These are phyloP conservation scores for Microtus montanus DNA, from an alignment of 2,113 vertebrate genomes.

Conservation along the genomic window DNA sequence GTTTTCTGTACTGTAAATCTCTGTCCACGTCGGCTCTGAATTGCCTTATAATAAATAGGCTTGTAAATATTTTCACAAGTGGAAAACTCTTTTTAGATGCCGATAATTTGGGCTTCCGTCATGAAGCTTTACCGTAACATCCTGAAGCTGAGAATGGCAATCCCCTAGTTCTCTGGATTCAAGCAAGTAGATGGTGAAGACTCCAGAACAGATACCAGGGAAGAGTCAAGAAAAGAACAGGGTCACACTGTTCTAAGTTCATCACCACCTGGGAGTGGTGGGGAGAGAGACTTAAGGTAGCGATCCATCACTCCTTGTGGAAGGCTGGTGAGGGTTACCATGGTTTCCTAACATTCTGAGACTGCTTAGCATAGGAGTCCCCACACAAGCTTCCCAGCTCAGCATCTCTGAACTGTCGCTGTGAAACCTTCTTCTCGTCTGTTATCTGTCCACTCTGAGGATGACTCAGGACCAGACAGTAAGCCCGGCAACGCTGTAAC, in stretches of 20 bases:
- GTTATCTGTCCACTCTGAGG: background rate
- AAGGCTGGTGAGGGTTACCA: background rate
- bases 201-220: background rate
- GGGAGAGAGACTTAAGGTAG: background rate
- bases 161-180: background rate
- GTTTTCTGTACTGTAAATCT: background rate
- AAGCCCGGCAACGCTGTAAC: background rate
- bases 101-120: background rate
- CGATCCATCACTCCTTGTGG: background rate
- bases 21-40: background rate
- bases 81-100: background rate
- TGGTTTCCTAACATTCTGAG: background rate
- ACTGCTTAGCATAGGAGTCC: background rate
- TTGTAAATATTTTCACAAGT: slow-evolving; percentile 18
- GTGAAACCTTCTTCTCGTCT: background rate
- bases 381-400: background rate
- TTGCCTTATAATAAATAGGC: background rate
- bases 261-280: background rate
- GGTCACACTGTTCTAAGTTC: background rate
- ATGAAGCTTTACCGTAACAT: background rate
- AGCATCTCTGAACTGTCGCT: background rate
- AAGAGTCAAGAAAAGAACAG: background rate
- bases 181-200: background rate
- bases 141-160: background rate
- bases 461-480: background rate